Base-by-base conservation (phyloP, 92 coral and sea anemone species). In the Epizoanthus ramosus region DNA sequence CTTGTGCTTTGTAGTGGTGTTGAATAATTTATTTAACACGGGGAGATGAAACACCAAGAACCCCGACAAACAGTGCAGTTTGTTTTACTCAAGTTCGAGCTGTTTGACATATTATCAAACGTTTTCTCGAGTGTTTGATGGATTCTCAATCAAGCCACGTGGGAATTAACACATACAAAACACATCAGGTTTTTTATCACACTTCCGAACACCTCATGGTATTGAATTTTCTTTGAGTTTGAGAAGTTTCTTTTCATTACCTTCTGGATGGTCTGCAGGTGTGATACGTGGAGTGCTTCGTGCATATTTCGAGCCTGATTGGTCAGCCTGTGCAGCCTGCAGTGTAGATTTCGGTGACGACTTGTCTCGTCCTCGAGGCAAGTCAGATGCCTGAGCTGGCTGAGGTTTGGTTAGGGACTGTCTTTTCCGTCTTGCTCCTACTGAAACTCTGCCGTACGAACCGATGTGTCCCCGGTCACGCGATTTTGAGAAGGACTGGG, bases 401-500 rank as follows among this genome's bases (percentile, higher is more conserved):
- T 63, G 69, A 23, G 92, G 83, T 79, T 89, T 90, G 24, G 81
- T 81, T 19, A 79, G n/a, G 58, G 70, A 59, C 37, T 83, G 70
- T 33, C 88, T 88, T 67, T 83, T 91, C 43, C 82, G 88, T 6
- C 86, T 76, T 31, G 90, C 28, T 9, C 69, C 87, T 2, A 85
- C 57, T 13, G 90, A 81, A 80, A 80, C 89, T 10, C 90, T 68
- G 39, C 81, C 93, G 6, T 89, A 92, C 6, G 81, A 63, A 9
- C 84, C 80, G 64, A 86, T 86, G 60, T 75, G 80, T 8, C 81
- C 89, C 58, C 93, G 85, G 41, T 80, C 28, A 58, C 87, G 83
- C 3, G 68, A 77, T 50, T 56, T 85, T 18, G 75, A 39, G 37
- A 45, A 59, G 39, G 85, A 61, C 77, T 80, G 87, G 79, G 88